Evolutionary conservation across 2,888 invertebrate genomes (phyloP), one percentile per base, ranked within the genome.

Genomic region (Metacarcinus magister): DNA sequence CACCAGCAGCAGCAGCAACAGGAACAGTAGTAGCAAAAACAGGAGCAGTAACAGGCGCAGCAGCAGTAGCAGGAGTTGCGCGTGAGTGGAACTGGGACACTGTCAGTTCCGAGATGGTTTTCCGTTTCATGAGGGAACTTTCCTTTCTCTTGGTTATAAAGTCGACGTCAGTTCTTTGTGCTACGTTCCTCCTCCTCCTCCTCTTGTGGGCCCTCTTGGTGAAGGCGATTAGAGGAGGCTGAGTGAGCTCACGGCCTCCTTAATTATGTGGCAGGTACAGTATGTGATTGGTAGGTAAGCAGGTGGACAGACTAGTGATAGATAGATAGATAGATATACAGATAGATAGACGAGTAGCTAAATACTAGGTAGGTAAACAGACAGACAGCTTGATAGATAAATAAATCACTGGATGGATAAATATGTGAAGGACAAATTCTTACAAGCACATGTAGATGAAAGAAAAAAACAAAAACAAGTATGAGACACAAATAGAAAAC

Each of bases 61-160:
- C 19, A 16, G 60, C 16, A 60, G 60, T 60, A 60, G 10, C 16
- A 60, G 19, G 7, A 60, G 60, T 13, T 23, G 67, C 23, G 67
- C 67, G 67, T 67, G 67, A 67, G 67, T 67, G n/a, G 10, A 67
- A 67, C 67, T 67, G 19, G 67, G 67, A 67, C 67, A n/a, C 82
- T 82, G 5, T 28, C 32, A 82, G 32, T 28, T 82, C 19, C 28
- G 32, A 82, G 82, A 32, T 32, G 32, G 28, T 82, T 82, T 82
- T 82, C 82, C 32, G 5, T 82, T 82, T 82, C 82, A 32, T 82
- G 82, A 32, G 19, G 82, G 5, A 82, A 82, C 82, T 82, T 82
- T 82, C 82, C 82, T 82, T 82, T 82, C 82, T 82, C 82, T 82
- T 82, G 82, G 82, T 82, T 82, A 23, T 82, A 32, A 28, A 82